Percentiles rank a stretch among this genome's conserved stretches.
Evolutionary conservation across 2,888 invertebrate genomes (phyloP).

Genomic region (Ceramica pisi): DNA sequence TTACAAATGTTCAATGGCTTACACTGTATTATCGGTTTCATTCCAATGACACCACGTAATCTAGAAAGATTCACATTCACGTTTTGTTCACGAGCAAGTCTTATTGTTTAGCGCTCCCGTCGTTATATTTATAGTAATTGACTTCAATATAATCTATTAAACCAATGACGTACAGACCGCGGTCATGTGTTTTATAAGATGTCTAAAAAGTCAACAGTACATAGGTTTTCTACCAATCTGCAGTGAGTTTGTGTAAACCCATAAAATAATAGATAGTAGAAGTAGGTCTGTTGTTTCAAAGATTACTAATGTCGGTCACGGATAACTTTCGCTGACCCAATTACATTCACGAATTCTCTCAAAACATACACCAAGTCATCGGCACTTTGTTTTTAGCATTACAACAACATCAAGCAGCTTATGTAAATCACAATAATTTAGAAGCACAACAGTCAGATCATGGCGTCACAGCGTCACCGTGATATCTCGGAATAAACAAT

Average conservation of each 20-base stretch:
- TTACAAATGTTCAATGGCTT: constrained; percentile 8
- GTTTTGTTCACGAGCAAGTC: not conserved
- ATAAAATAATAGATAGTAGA: constrained; percentile 54
- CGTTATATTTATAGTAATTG: constrained; percentile 11
- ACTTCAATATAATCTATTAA: not conserved
- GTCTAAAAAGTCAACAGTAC: constrained; percentile 7
- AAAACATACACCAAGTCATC: constrained; percentile 35
- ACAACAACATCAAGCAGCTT: constrained; percentile 56
- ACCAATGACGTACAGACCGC: not conserved
- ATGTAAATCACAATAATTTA: constrained; percentile 66
- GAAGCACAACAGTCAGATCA: constrained; percentile 66
- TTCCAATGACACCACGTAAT: not conserved
- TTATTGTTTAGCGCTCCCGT: constrained; percentile 13
- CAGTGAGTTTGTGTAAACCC: constrained; percentile 37
- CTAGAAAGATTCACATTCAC: not conserved
- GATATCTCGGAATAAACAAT: constrained; percentile 72
- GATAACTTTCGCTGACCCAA: constrained; percentile 59
- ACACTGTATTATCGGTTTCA: not conserved
- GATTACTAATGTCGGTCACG: constrained; percentile 57
- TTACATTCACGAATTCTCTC: constrained; percentile 46
- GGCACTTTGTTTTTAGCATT: constrained; percentile 41
- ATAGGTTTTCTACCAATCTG: constrained; percentile 20
- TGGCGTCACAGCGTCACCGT: constrained; percentile 66
- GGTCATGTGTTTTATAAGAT: not conserved
- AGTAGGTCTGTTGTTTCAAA: constrained; percentile 50